Conservation (phyloP, 2,888 invertebrate species). For the Tenthredo distinguenda region DNA sequence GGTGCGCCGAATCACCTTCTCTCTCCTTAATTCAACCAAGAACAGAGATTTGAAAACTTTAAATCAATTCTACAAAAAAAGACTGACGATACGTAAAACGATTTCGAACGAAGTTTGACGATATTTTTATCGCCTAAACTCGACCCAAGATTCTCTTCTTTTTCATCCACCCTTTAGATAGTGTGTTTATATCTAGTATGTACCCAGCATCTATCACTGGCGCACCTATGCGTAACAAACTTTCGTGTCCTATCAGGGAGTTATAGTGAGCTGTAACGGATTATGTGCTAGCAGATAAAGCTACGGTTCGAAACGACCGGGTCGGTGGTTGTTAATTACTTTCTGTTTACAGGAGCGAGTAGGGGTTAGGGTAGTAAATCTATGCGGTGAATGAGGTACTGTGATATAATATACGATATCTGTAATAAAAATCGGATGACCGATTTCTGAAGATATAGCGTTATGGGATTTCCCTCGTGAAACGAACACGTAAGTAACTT, state of each 20-base stretch:
- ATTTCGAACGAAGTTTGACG: too few species aligned
- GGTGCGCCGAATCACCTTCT: neutral
- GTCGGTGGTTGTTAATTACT: constrained; percentile 24
- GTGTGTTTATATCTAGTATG: neutral
- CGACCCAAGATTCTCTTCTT: neutral
- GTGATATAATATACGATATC: neutral
- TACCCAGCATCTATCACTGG: constrained; percentile 6
- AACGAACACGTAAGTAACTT: constrained; percentile 8
- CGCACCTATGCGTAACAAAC: constrained; percentile 37
- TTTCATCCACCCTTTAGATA: neutral
- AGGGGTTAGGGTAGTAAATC: neutral
- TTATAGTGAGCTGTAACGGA: constrained; percentile 24
- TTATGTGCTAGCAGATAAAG: constrained; percentile 18
- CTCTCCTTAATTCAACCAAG: neutral
- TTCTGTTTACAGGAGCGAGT: neutral
- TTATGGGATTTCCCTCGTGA: neutral
- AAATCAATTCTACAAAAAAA: too few species aligned
- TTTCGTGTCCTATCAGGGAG: constrained; percentile 27
- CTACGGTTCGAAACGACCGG: neutral
- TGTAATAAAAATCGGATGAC: neutral
- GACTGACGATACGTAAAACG: too few species aligned
- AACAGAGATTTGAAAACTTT: too few species aligned
- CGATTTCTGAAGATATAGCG: neutral
- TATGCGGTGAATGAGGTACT: neutral
- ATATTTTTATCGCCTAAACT: too few species aligned